Base-by-base conservation (phyloP, 2,113 vertebrate genomes). In the Bubo scandiacus region DNA sequence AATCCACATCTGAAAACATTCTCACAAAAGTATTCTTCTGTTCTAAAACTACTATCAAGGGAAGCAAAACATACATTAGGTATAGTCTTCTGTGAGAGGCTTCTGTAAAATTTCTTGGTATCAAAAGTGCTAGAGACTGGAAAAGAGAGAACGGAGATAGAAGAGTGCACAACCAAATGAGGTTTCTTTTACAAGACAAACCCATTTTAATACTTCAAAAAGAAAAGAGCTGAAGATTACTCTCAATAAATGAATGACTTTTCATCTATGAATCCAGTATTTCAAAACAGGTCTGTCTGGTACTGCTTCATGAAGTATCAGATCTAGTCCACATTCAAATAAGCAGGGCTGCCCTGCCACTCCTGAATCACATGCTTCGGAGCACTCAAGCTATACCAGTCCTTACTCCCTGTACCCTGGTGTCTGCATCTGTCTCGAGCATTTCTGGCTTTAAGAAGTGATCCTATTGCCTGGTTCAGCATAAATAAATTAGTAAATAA, bases 201-300 rank as follows among this genome's bases (percentile, higher is more conserved):
- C 9, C 20, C 21, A 91, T 66, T 89, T 80, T 34, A 87, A 45
- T 34, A 78, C 25, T 85, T 85, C 49, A 85, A 47, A 57, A 78
- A 59, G 54, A 95, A 87, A 12, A 94, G 75, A 89, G 68, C 27
- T 79, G 61, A 91, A 79, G 80, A 91, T 49, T 81, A 38, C 49
- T 62, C 36, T 52, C 65, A 75, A 81, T 51, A 94, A 92, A 58
- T 42, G 4, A 95, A 78, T 55, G 14, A 89, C 78, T 85, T 83
- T n/a, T 72, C 70, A 79, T 57, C 36, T 85, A 47, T 32, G 34
- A 92, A 95, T 72, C 62, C 43, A 66, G 61, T 54, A 82, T 73
- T 94, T 82, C 70, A 77, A 62, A 97, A 96, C 94, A 90, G 81
- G 96, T 96, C 90, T 91, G 62, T 85, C 96, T 92, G 81, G 96